Evolutionary conservation across 2,113 vertebrate genomes (phyloP), one percentile per base, ranked within the genome.

Genomic region (Calidris pugnax): DNA sequence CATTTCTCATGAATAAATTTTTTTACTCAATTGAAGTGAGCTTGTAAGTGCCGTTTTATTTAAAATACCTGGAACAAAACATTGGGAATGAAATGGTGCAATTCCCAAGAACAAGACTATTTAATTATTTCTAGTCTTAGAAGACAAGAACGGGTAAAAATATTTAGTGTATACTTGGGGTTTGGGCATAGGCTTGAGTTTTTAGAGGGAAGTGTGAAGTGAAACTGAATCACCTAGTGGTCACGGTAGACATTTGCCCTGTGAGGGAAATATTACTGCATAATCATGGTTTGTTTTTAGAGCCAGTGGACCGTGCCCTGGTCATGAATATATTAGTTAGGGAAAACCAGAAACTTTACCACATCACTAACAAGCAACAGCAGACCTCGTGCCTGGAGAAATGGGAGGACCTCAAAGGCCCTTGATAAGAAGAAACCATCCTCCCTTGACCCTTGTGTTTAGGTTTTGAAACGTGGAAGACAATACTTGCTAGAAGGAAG

Each of bases 401-500:
- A 4, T 10, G 9, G 87, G 81, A 85, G 74, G 5, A 16, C 55
- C 50, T 63, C 45, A 20, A 13, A 41, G 55, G 39, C 22, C 10
- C 14, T 15, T 18, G 13, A 10, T 32, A 1, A 26, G 13, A 45
- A 32, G 55, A 6, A 67, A 6, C 12, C 2, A 16, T 7, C 53
- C 32, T 35, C 19, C 3, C 8, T 35, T 51, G 50, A 32, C 14
- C 17, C 6, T 0, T 0, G 4, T 10, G 5, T 35, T n/a, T 4
- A 1, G 20, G 9, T 7, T 48, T 67, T 17, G 7, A 1, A 14
- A 8, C 4, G 1, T 12, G 51, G 15, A 23, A 53, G 50, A 48
- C 50, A 13, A 3, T 47, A 5, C 30, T 45, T 28, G 57, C 48
- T 60, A 48, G 30, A 39, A 55, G 83, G 75, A 56, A 9, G 8